Evolutionary conservation across 2,888 invertebrate species (phyloP).

Genomic region (Tetragnatha montana): DNA sequence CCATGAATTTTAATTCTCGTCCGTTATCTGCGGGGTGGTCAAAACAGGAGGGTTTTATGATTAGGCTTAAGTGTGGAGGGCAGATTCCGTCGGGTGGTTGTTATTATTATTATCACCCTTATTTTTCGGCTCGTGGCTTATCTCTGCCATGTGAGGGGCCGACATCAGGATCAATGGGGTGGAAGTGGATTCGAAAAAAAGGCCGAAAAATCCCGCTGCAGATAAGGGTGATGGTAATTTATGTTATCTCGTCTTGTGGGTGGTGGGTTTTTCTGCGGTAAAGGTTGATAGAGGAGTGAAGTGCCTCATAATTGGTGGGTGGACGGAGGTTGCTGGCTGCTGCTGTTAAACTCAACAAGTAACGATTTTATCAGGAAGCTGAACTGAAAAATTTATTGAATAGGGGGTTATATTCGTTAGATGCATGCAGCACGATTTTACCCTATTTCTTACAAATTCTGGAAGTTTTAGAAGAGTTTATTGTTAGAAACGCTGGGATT

Average conservation of each 20-base stretch:
- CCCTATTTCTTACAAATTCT: too few relatives aligned
- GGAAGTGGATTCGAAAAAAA: background rate
- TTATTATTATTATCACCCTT: background rate
- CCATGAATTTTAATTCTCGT: background rate
- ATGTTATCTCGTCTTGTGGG: background rate
- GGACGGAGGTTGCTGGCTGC: background rate
- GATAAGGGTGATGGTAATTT: background rate
- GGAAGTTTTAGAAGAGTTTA: too few relatives aligned
- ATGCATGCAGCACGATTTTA: too few relatives aligned
- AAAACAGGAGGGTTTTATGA: background rate
- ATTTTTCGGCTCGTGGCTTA: background rate
- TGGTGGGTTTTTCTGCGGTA: background rate
- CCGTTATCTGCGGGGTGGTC: background rate
- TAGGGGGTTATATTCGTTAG: too few relatives aligned
- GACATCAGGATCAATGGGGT: background rate
- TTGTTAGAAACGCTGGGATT: too few relatives aligned
- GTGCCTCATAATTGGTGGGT: background rate
- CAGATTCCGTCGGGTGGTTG: background rate
- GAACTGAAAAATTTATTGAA: too few relatives aligned
- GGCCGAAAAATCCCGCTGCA: background rate
- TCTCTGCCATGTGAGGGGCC: background rate
- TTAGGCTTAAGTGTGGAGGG: background rate
- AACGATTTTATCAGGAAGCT: too few relatives aligned
- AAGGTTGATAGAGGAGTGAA: background rate
- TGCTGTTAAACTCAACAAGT: too few relatives aligned